Evolutionary conservation across 1,140 invertebrate genomes (phyloP).

Genomic region (Drosophila melanica): DNA sequence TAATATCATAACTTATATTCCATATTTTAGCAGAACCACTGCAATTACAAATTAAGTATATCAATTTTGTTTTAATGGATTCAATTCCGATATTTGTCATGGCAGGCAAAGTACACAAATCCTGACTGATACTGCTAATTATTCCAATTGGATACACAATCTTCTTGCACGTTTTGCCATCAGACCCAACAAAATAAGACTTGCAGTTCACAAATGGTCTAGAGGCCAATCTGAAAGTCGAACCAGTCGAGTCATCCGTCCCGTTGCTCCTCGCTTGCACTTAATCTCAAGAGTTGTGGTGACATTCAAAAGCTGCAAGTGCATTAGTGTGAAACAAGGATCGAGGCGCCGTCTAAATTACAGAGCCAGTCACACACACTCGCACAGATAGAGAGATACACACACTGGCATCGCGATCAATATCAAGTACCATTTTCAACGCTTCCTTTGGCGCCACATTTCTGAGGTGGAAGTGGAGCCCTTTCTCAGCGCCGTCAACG

Average conservation of each 20-base stretch:
- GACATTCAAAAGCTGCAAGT: conserved; percentile 81
- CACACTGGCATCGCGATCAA: conserved; percentile 57
- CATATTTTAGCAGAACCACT: not conserved
- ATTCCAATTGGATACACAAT: conserved; percentile 73
- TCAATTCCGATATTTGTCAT: conserved; percentile 4
- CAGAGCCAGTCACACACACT: conserved; percentile 28
- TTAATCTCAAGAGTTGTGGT: conserved; percentile 44
- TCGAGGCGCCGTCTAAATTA: conserved; percentile 83
- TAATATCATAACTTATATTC: too few species aligned
- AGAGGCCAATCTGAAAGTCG: conserved; percentile 24
- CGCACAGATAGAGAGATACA: conserved; percentile 1
- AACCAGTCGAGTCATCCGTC: conserved; percentile 13
- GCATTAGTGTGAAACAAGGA: conserved; percentile 83
- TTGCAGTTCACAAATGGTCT: conserved; percentile 50
- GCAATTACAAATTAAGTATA: not conserved
- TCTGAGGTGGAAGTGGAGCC: conserved; percentile 53
- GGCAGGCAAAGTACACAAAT: conserved; percentile 28
- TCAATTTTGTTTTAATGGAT: not conserved
- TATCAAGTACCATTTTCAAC: conserved; percentile 80
- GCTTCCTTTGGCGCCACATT: conserved; percentile 80
- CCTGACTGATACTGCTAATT: conserved; percentile 55
- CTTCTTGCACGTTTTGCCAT: conserved; percentile 38
- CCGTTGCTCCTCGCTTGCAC: conserved; percentile 27
- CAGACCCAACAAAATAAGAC: conserved; percentile 42
- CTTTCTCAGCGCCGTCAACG: conserved; percentile 40